Evolutionary conservation across 2,888 invertebrate species (phyloP).

Genomic region (Drosophila pullipes): DNA sequence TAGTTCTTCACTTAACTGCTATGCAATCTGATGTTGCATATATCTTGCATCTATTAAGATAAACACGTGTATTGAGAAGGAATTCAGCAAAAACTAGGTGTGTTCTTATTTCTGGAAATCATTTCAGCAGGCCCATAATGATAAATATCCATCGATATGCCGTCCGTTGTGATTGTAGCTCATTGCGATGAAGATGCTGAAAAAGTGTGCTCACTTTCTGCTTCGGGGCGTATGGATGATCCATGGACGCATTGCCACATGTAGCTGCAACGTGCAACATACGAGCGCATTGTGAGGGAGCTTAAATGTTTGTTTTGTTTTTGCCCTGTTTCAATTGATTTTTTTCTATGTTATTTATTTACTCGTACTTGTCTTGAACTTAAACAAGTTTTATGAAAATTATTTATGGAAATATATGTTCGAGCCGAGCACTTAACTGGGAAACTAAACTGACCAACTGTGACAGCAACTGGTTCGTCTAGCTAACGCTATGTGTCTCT

Average conservation of each 20-base stretch:
- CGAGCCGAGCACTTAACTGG: constrained; percentile 4
- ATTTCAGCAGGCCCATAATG: neutral
- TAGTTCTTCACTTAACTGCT: neutral
- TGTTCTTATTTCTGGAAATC: neutral
- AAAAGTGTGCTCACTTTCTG: constrained; percentile 36
- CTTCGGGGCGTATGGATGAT: neutral
- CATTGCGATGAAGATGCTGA: constrained; percentile 37
- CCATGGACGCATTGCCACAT: constrained; percentile 20
- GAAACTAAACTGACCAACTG: neutral
- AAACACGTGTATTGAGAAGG: neutral
- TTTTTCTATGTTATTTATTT: constrained; percentile 56
- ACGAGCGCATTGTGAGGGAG: neutral
- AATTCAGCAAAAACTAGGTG: neutral
- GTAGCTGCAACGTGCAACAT: constrained; percentile 26
- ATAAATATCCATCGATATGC: constrained; percentile 16
- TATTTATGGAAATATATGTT: constrained; percentile 60
- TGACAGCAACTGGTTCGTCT: neutral
- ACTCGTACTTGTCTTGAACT: constrained; percentile 56
- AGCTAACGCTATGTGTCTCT: neutral
- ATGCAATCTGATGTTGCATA: neutral
- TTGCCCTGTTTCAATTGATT: neutral
- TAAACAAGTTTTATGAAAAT: constrained; percentile 72
- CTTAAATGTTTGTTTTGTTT: constrained; percentile 10
- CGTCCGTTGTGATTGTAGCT: constrained; percentile 14
- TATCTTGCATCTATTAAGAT: neutral